Percentiles rank a stretch among this genome's conserved stretches.
Evolutionary conservation across 2,888 invertebrate genomes (phyloP).

Genomic region (Lycophotia porphyrea): DNA sequence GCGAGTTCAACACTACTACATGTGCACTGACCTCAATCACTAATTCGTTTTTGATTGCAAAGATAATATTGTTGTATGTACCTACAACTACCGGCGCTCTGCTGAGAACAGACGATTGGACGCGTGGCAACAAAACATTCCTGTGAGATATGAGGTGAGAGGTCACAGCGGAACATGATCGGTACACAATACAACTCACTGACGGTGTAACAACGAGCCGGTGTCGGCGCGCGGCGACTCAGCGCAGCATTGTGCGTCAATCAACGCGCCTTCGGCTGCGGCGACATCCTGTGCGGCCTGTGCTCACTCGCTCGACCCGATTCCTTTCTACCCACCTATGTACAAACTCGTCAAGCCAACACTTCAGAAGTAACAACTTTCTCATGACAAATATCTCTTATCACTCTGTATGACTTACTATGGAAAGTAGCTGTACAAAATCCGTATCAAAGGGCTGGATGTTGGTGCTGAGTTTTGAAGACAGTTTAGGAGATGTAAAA

Average conservation of each 20-base stretch:
- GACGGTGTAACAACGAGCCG: not conserved
- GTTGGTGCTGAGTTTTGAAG: not conserved
- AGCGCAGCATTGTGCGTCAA: constrained; percentile 36
- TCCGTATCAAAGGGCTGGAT: not conserved
- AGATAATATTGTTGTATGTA: constrained; percentile 24
- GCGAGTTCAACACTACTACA: constrained; percentile 6
- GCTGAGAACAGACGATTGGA: not conserved
- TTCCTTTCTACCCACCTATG: not conserved
- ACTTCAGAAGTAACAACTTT: not conserved
- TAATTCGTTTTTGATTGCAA: constrained; percentile 51
- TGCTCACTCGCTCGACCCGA: constrained; percentile 1
- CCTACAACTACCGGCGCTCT: constrained; percentile 6
- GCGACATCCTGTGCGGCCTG: constrained; percentile 23
- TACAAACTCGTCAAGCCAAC: constrained; percentile 6
- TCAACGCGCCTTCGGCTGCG: constrained; percentile 11
- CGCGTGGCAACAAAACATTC: not conserved
- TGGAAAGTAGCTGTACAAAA: not conserved
- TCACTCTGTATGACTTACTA: not conserved
- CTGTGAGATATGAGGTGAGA: constrained; percentile 11
- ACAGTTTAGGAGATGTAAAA: too few species aligned
- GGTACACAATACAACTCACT: not conserved
- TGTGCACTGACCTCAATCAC: constrained; percentile 47
- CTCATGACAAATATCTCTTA: not conserved
- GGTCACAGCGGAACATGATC: not conserved
- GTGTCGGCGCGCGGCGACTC: not conserved